Evolutionary conservation across 2,888 invertebrate species (phyloP).

Genomic region (Melipona bicolor): DNA sequence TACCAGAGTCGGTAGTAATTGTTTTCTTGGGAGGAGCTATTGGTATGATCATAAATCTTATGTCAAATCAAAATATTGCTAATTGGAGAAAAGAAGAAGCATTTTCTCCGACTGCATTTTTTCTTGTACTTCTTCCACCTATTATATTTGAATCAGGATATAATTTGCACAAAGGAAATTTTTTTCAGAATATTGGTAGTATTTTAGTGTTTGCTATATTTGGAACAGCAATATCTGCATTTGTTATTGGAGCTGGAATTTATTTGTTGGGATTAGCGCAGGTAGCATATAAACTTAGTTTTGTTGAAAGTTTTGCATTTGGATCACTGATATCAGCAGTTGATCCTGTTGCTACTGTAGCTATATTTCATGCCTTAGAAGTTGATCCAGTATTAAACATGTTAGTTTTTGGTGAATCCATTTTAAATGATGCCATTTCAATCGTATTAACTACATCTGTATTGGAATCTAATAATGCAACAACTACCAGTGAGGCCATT

Average conservation of each 20-base stretch:
- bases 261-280: conserved; percentile 96
- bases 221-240: conserved; percentile 98
- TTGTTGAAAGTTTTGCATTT: conserved; percentile 99
- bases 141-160: conserved; percentile 99
- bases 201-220: conserved; percentile 98
- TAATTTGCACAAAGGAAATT: conserved; percentile 98
- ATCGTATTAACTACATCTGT: conserved; percentile 98
- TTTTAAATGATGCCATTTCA: conserved; percentile 98
- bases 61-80: conserved; percentile 94
- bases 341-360: conserved; percentile 99
- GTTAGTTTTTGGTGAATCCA: conserved; percentile 99
- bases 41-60: conserved; percentile 94
- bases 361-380: conserved; percentile 98
- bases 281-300: conserved; percentile 95
- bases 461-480: conserved; percentile 89
- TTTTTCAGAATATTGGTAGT: conserved; percentile 99
- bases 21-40: conserved; percentile 97
- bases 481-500: conserved; percentile 93
- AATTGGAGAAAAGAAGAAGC: conserved; percentile 99
- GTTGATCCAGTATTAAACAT: conserved; percentile 99
- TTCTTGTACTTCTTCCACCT: conserved; percentile 97
- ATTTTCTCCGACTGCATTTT: conserved; percentile 99
- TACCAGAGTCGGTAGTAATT: conserved; percentile 99
- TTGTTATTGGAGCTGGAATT: conserved; percentile 98
- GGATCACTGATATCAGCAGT: conserved; percentile 99